These are phyloP conservation scores for Chloroceryle inda DNA, from an alignment of 2,797 vertebrate species.

Conservation along the genomic window DNA sequence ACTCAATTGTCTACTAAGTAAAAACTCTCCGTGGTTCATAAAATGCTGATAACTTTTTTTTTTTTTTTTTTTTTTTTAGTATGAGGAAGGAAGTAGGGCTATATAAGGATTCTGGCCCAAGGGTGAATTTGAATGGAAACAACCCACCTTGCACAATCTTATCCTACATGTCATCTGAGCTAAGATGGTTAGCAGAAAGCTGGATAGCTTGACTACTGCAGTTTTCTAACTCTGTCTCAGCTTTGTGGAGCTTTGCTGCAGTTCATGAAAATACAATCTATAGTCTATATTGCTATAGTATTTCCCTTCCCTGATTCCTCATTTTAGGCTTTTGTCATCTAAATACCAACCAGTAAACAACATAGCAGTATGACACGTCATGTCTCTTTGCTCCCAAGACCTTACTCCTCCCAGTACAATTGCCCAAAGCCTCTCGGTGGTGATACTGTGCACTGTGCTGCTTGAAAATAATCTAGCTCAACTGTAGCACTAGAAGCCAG, in stretches of 20 bases:
- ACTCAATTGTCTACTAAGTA: background rate
- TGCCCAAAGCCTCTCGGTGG: background rate
- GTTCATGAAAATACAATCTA: background rate
- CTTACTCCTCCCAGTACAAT: background rate
- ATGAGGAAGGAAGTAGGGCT: background rate
- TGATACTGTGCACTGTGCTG: background rate
- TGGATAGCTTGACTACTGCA: background rate
- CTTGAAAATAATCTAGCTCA: background rate
- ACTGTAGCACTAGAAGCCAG: background rate
- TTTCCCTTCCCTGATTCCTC: background rate
- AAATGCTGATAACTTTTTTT: background rate
- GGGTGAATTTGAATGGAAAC: background rate
- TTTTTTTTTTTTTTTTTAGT: too few relatives aligned
- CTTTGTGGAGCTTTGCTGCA: background rate
- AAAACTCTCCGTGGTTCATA: background rate
- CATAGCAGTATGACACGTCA: background rate
- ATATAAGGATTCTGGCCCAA: background rate
- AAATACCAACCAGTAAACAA: background rate
- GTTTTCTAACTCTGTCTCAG: background rate
- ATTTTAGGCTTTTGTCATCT: background rate
- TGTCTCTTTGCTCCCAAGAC: background rate
- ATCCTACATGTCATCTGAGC: background rate
- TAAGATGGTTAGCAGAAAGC: background rate
- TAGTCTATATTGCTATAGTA: background rate
- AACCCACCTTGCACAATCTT: background rate